These are phyloP conservation scores for Junonia oenone DNA, from an alignment of 2,888 invertebrate genomes.

Conservation along the genomic window DNA sequence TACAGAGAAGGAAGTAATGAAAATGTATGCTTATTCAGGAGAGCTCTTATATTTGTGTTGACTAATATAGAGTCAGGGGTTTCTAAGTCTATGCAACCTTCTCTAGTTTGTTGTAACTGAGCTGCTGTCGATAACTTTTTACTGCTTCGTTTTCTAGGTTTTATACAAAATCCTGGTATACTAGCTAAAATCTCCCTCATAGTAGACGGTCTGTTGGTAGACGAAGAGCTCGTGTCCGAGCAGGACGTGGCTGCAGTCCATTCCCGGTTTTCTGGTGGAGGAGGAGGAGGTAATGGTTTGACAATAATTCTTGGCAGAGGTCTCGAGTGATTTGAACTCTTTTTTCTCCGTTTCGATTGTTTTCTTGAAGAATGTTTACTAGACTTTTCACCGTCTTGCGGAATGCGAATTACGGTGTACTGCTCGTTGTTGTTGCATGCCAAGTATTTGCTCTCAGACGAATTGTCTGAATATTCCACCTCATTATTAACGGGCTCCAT, in stretches of 20 bases:
- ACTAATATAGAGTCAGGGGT: slow-evolving; percentile 97
- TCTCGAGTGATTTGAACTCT: slow-evolving; percentile 85
- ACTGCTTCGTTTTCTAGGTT: slow-evolving; percentile 87
- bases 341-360: slow-evolving; percentile 85
- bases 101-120: slow-evolving; percentile 94
- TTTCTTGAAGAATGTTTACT: slow-evolving; percentile 89
- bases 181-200: slow-evolving; percentile 94
- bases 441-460: slow-evolving; percentile 60
- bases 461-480: slow-evolving; percentile 64
- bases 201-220: slow-evolving; percentile 81
- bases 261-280: slow-evolving; percentile 69
- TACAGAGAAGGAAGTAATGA: slow-evolving; percentile 90
- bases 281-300: slow-evolving; percentile 87
- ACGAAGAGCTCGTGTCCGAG: slow-evolving; percentile 49
- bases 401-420: slow-evolving; percentile 67
- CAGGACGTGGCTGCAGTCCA: slow-evolving; percentile 69
- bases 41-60: slow-evolving; percentile 92
- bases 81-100: slow-evolving; percentile 96
- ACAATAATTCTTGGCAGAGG: slow-evolving; percentile 89
- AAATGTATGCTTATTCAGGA: slow-evolving; percentile 96
- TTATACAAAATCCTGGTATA: slow-evolving; percentile 92
- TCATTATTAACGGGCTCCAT: slow-evolving; percentile 47
- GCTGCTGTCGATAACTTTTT: slow-evolving; percentile 94
- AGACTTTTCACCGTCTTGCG: slow-evolving; percentile 77
- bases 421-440: slow-evolving; percentile 63